Percentiles rank a stretch among this genome's conserved stretches.
Conservation (phyloP, 2,888 invertebrate species). For the Dusona sp. region DNA sequence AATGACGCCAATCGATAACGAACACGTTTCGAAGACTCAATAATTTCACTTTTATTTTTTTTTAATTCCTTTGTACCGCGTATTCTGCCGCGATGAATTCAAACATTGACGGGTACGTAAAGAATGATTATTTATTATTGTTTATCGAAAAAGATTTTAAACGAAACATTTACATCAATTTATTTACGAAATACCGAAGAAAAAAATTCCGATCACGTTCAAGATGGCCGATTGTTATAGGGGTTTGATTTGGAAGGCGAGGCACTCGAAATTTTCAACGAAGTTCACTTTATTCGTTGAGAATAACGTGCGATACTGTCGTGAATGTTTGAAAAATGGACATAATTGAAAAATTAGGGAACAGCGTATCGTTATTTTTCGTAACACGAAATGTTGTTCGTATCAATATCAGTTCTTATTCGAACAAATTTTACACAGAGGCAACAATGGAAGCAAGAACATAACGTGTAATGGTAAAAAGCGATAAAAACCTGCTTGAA, state of each 20-base stretch:
- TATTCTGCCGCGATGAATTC: not conserved
- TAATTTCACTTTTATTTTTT: not conserved
- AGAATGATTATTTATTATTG: not conserved
- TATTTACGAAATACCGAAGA: not conserved
- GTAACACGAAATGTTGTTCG: not conserved
- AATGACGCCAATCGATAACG: not conserved
- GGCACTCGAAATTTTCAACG: not conserved
- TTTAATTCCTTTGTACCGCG: not conserved
- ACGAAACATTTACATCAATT: not conserved
- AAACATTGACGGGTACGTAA: no score
- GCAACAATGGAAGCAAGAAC: not conserved
- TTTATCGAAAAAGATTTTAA: not conserved
- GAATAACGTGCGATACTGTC: not conserved
- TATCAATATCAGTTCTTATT: not conserved
- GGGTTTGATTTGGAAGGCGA: not conserved
- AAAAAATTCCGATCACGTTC: not conserved
- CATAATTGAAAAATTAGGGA: not conserved
- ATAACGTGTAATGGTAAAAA: slow-evolving; percentile 17
- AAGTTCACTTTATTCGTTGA: not conserved
- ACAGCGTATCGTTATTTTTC: not conserved
- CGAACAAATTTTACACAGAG: not conserved
- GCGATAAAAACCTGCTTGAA: slow-evolving; percentile 27
- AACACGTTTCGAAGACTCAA: not conserved
- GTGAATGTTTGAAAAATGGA: not conserved
- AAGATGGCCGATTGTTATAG: not conserved